Base-by-base conservation (phyloP, 1,140 invertebrate genomes). In the Drosophila takahashii region DNA sequence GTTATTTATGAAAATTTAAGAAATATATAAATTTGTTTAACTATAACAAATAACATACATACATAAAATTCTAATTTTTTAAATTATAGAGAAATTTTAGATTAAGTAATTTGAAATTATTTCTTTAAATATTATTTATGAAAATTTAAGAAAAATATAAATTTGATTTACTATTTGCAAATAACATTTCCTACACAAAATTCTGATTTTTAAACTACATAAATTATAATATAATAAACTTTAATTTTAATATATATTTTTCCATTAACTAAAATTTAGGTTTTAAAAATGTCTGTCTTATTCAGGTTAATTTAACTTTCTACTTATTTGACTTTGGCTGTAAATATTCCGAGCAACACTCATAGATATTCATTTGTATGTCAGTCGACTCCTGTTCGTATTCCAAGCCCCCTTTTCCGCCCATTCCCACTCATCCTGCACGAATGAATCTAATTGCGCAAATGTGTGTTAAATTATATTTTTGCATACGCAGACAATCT, bases 401-500 rank as follows among this genome's bases (percentile, higher is more conserved):
- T 66, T 32, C 59, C 54, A 44, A 41, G 50, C 37, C 42, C 42
- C 58, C 36, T 6, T 18, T 32, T 67, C 48, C 18, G 36, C 16
- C 45, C 58, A 8, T 18, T 59, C 18, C 54, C 67, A 51, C 52
- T 75, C 60, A 37, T 77, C 45, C 75, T 71, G 83, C 83, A 87
- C 83, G 83, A 87, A 87, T 87, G 84, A 87, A 89, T 87, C 79
- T 87, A 87, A 87, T 87, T 89, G 83, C 83, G 83, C 83, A 87
- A 87, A 87, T 87, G 84, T 87, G 83, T 87, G 83, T 87, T 87
- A 87, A 87, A 87, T 87, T 87, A 87, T 87, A 87, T 87, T 87
- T 87, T 87, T 87, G 83, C 83, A 87, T 87, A 89, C 83, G 66
- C 84, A 86, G 78, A 86, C 78, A 86, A 79, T 81, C 75, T 48